Percentiles rank a stretch among this genome's conserved stretches.
Evolutionary conservation across 2,888 invertebrate species (phyloP).

Genomic region (Dysmachus trigonus): DNA sequence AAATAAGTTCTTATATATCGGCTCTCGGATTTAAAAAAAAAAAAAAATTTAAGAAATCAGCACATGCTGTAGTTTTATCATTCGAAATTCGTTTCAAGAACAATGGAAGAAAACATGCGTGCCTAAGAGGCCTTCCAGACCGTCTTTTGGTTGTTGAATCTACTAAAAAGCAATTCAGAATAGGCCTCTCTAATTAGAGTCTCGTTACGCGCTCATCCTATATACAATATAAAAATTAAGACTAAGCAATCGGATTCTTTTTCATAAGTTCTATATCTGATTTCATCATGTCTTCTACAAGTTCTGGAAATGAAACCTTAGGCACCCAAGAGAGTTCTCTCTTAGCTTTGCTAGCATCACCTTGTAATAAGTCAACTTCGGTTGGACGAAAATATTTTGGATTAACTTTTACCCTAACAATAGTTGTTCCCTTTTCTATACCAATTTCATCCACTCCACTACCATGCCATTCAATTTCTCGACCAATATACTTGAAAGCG

Average conservation of each 20-base stretch:
- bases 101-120: no score
- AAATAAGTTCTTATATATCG: background rate
- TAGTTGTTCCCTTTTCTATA: constrained; percentile 74
- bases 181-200: background rate
- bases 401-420: constrained; percentile 87
- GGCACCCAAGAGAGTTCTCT: constrained; percentile 88
- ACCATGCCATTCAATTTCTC: constrained; percentile 88
- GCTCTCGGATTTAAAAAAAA: background rate
- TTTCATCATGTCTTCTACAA: constrained; percentile 95
- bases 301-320: constrained; percentile 79
- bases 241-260: constrained; percentile 85
- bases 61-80: background rate
- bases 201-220: background rate
- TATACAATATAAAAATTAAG: background rate
- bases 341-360: constrained; percentile 94
- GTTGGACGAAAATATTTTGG: constrained; percentile 96
- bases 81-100: no score
- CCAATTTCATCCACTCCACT: constrained; percentile 80
- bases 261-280: constrained; percentile 92
- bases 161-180: background rate
- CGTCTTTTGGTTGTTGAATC: background rate
- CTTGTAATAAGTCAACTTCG: constrained; percentile 93
- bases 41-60: background rate
- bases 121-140: no score
- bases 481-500: constrained; percentile 85